These are phyloP conservation scores for Turdus rufiventris DNA, from an alignment of 2,113 vertebrate genomes.

Conservation along the genomic window DNA sequence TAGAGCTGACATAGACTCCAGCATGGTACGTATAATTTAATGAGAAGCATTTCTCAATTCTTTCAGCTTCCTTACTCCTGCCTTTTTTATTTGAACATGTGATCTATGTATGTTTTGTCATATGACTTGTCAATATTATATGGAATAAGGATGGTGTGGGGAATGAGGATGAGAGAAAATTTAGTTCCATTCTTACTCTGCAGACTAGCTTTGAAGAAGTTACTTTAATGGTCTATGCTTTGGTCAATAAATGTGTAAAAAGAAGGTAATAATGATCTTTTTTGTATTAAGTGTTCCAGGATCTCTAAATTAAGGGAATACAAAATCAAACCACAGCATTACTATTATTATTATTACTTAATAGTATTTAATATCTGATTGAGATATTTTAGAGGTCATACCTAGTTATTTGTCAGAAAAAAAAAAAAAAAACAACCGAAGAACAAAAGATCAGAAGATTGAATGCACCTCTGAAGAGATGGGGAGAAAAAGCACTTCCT, in stretches of 20 bases:
- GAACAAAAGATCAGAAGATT: background rate
- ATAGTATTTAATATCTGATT: background rate
- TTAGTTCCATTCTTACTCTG: background rate
- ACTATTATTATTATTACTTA: background rate
- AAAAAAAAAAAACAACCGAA: background rate
- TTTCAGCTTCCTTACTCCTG: background rate
- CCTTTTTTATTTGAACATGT: background rate
- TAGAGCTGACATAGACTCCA: background rate
- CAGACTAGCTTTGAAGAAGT: background rate
- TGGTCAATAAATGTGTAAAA: background rate
- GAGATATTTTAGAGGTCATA: background rate
- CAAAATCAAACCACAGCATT: background rate
- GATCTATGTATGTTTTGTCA: background rate
- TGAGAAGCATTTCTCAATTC: background rate
- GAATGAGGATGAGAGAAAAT: background rate
- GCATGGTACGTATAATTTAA: background rate
- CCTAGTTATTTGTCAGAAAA: background rate
- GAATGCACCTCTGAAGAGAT: background rate
- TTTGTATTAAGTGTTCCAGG: background rate
- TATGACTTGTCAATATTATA: background rate
- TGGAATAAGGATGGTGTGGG: background rate
- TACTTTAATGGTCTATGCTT: background rate
- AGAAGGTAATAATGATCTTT: background rate
- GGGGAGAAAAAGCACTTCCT: background rate
- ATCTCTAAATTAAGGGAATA: background rate